phyloP scores from a whole-genome alignment of 2,113 vertebrate genomes.

The Hippolais icterina region DNA sequence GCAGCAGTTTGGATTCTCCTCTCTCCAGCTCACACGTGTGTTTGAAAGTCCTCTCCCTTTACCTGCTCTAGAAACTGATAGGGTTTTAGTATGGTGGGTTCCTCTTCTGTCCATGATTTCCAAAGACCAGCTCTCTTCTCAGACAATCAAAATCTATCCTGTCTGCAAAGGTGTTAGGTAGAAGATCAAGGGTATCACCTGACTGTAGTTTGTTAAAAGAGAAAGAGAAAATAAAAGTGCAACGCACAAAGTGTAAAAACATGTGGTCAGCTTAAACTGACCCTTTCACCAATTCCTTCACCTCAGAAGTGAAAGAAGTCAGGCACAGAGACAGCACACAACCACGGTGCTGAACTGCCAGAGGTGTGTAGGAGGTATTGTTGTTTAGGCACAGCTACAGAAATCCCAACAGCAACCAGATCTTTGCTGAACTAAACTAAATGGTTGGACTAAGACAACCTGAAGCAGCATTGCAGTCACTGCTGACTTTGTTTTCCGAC shows the following conservation, averaged over 20 bases:
- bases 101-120: neutral
- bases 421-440: neutral
- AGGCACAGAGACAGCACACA: neutral
- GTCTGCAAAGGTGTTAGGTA: neutral
- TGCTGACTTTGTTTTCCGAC: neutral
- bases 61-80: neutral
- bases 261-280: neutral
- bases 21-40: rapidly evolving
- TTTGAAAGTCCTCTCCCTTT: neutral
- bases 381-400: neutral
- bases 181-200: neutral
- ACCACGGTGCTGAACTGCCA: neutral
- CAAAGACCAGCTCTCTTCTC: neutral
- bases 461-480: neutral
- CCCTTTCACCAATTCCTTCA: neutral
- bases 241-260: neutral
- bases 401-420: neutral
- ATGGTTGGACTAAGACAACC: neutral
- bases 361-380: neutral
- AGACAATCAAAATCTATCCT: neutral
- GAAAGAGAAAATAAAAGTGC: neutral
- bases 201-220: neutral
- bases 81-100: neutral
- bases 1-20: neutral
- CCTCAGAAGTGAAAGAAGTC: neutral